A percentile compares a stretch with the other conserved stretches of the same genome.
These are phyloP conservation scores for Sylvietta virens DNA, from an alignment of 2,113 vertebrate genomes.

Conservation along the genomic window DNA sequence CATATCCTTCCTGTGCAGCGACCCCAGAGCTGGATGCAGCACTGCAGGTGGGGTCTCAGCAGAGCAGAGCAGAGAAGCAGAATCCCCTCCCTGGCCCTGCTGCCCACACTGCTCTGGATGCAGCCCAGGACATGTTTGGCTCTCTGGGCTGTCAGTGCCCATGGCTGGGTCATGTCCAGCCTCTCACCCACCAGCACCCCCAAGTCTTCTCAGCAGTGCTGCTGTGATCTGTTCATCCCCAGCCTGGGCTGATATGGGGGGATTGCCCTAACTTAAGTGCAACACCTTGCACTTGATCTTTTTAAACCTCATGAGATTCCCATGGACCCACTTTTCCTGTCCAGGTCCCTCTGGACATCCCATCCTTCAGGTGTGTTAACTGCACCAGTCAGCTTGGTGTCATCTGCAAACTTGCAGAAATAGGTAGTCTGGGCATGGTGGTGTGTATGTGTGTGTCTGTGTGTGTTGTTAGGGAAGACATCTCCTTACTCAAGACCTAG, in stretches of 20 bases:
- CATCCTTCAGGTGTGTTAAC: background rate
- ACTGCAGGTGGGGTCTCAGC: background rate
- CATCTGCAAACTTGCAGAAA: background rate
- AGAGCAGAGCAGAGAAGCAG: background rate
- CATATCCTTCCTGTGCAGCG: background rate
- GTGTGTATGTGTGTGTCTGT: rapidly evolving
- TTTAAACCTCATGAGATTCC: background rate
- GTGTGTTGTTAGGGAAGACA: background rate
- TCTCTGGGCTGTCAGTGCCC: background rate
- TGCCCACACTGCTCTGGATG: background rate
- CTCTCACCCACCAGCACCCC: rapidly evolving
- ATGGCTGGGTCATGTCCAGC: background rate
- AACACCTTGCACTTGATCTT: background rate
- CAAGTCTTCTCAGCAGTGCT: rapidly evolving
- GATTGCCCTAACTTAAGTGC: background rate
- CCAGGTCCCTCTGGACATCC: background rate
- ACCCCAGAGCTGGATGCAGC: background rate
- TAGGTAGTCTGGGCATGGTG: background rate
- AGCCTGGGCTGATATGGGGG: rapidly evolving
- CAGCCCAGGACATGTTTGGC: background rate
- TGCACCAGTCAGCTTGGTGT: background rate
- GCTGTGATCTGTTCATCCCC: background rate
- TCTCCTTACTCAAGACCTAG: background rate
- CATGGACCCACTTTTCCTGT: background rate
- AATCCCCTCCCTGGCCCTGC: background rate